A percentile compares a stretch with the other conserved stretches of the same genome.
These are phyloP conservation scores for Clinocottus analis DNA, from an alignment of 2,113 vertebrate species.

Conservation along the genomic window DNA sequence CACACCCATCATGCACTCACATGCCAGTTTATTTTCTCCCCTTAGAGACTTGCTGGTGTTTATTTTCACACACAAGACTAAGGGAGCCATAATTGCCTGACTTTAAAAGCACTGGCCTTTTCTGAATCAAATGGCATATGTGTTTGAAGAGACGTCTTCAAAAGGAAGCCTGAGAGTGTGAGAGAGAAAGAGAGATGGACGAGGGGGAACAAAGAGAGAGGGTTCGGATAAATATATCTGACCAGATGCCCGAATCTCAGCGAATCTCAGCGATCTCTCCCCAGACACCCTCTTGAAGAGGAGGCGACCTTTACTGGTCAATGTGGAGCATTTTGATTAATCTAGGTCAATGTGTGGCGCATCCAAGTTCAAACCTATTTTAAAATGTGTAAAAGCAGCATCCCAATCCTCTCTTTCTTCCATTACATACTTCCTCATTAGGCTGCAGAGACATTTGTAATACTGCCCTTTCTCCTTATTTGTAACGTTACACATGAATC, in stretches of 20 bases:
- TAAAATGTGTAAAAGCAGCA: neutral
- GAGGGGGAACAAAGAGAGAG: constrained; percentile 38
- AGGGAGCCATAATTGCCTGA: constrained; percentile 41
- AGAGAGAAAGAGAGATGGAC: neutral
- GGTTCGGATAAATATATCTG: constrained; percentile 39
- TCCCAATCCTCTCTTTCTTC: constrained; percentile 13
- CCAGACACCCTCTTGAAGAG: constrained; percentile 40
- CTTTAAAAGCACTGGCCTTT: constrained; percentile 59
- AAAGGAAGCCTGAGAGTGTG: constrained; percentile 23
- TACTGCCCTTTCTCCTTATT: neutral
- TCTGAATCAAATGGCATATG: constrained; percentile 53
- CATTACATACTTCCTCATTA: constrained; percentile 12
- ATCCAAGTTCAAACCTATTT: constrained; percentile 22
- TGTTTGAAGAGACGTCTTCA: constrained; percentile 69
- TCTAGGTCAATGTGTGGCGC: constrained; percentile 23
- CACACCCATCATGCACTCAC: neutral
- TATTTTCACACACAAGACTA: constrained; percentile 41
- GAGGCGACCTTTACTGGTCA: constrained; percentile 28
- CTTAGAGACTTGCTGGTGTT: constrained; percentile 28
- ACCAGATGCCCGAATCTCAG: constrained; percentile 1
- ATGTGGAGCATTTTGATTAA: constrained; percentile 33
- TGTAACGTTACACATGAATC: constrained; percentile 8
- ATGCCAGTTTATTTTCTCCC: constrained; percentile 10
- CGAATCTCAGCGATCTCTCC: constrained; percentile 11
- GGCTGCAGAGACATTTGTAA: neutral